These are phyloP conservation scores for Neosilurus mollespiculum DNA, from an alignment of 2,797 vertebrate genomes.

Conservation along the genomic window DNA sequence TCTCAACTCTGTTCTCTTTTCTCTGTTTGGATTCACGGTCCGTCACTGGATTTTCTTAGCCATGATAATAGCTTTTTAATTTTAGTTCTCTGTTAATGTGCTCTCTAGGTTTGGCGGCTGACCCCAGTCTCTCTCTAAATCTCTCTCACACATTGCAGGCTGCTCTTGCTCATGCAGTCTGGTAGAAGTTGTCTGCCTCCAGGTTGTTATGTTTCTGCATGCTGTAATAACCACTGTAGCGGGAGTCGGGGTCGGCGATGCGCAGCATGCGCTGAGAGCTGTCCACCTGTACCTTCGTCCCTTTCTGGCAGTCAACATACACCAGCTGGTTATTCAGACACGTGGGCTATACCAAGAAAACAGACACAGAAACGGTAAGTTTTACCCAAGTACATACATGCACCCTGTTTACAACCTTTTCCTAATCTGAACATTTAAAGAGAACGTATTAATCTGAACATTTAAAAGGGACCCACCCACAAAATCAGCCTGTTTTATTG, in stretches of 20 bases:
- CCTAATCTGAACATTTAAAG: background rate
- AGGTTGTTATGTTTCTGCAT: conserved; percentile 88
- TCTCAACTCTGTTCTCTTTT: conserved; percentile 46
- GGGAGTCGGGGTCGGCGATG: conserved; percentile 86
- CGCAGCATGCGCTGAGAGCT: conserved; percentile 84
- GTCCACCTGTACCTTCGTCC: conserved; percentile 82
- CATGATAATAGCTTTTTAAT: conserved; percentile 30
- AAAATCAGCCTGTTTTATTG: no score
- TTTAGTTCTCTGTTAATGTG: conserved; percentile 43
- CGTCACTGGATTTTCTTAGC: conserved; percentile 48
- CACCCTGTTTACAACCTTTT: background rate
- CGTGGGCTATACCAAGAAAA: conserved; percentile 71
- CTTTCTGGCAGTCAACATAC: conserved; percentile 87
- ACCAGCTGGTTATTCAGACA: conserved; percentile 87
- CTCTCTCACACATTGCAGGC: conserved; percentile 57
- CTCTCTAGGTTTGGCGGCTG: conserved; percentile 47
- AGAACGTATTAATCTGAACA: no score
- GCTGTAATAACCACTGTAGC: conserved; percentile 91
- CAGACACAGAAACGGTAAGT: conserved; percentile 23
- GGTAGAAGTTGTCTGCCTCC: conserved; percentile 89
- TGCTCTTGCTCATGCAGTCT: conserved; percentile 81
- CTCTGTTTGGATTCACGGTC: conserved; percentile 44
- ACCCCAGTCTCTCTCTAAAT: conserved; percentile 46
- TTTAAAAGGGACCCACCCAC: no score
- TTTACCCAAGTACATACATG: background rate